Evolutionary conservation across 2,797 vertebrate species (phyloP).

Genomic region (Anguilla megastoma): DNA sequence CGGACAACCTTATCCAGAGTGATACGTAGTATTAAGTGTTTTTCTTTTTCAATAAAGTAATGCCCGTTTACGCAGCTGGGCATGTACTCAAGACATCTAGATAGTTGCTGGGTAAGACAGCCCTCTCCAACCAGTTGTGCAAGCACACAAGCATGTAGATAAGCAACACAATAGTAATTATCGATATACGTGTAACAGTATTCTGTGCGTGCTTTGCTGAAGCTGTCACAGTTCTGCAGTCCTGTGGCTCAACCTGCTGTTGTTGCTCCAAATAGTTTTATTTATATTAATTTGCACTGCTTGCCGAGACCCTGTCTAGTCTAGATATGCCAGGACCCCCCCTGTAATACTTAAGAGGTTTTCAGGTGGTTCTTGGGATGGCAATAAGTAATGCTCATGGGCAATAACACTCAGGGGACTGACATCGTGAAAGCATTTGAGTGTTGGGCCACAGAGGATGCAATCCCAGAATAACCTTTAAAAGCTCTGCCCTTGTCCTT

Average conservation of each 20-base stretch:
- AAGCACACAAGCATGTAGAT: neutral
- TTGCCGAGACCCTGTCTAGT: neutral
- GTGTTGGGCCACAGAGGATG: neutral
- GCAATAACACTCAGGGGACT: neutral
- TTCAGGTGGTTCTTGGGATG: neutral
- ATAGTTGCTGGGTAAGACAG: neutral
- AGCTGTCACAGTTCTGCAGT: too few species aligned
- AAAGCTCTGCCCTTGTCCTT: neutral
- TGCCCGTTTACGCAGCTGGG: neutral
- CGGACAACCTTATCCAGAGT: neutral
- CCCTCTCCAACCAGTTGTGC: too few species aligned
- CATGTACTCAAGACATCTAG: neutral
- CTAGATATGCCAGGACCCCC: neutral
- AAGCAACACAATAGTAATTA: too few species aligned
- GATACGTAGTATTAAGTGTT: neutral
- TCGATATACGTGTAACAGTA: too few species aligned
- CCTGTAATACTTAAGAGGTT: neutral
- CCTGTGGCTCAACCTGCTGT: too few species aligned
- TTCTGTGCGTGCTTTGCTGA: too few species aligned
- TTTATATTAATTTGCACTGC: neutral
- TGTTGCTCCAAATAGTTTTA: neutral
- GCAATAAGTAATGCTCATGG: neutral
- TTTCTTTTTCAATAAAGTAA: neutral
- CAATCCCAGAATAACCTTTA: neutral
- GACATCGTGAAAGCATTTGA: neutral